Evolutionary conservation across 2,888 invertebrate genomes (phyloP).

Genomic region (Stegana nigrithorax): DNA sequence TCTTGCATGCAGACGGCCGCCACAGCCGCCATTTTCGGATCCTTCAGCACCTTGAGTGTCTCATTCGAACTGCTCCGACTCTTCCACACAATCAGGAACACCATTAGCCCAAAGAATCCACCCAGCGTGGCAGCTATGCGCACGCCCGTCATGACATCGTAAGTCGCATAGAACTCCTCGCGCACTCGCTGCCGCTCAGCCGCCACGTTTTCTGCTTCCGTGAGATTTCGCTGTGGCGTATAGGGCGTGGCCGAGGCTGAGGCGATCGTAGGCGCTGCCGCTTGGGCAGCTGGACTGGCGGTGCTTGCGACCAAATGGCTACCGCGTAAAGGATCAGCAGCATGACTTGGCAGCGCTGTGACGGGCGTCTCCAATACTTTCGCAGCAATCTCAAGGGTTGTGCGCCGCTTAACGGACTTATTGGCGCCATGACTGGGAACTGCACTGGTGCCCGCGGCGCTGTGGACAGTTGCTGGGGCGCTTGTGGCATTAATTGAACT

Average conservation of each 20-base stretch:
- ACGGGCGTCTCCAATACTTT: conserved; percentile 26
- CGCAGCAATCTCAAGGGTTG: conserved; percentile 20
- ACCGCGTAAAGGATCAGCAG: conserved; percentile 35
- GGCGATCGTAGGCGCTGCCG: conserved; percentile 26
- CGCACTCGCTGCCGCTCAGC: conserved; percentile 78
- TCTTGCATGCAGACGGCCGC: conserved; percentile 82
- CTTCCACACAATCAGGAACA: conserved; percentile 90
- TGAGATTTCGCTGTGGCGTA: conserved; percentile 53
- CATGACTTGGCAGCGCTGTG: conserved; percentile 17
- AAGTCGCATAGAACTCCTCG: conserved; percentile 87
- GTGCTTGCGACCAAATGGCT: conserved; percentile 40
- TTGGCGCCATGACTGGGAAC: conserved; percentile 20
- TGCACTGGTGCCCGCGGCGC: too few species aligned
- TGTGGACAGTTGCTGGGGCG: too few species aligned
- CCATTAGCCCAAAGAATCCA: conserved; percentile 92
- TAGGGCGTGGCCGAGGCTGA: conserved; percentile 47
- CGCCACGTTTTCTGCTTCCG: conserved; percentile 56
- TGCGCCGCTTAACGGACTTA: conserved; percentile 17
- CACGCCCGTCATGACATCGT: conserved; percentile 94
- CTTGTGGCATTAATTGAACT: too few species aligned
- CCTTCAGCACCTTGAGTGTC: conserved; percentile 78
- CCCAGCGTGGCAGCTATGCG: conserved; percentile 92
- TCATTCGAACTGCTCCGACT: conserved; percentile 83
- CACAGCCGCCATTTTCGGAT: conserved; percentile 83
- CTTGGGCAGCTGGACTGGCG: conserved; percentile 22